Evolutionary conservation across 2,797 vertebrate genomes (phyloP), one percentile per base, ranked within the genome.

Genomic region (Borostomias antarcticus): DNA sequence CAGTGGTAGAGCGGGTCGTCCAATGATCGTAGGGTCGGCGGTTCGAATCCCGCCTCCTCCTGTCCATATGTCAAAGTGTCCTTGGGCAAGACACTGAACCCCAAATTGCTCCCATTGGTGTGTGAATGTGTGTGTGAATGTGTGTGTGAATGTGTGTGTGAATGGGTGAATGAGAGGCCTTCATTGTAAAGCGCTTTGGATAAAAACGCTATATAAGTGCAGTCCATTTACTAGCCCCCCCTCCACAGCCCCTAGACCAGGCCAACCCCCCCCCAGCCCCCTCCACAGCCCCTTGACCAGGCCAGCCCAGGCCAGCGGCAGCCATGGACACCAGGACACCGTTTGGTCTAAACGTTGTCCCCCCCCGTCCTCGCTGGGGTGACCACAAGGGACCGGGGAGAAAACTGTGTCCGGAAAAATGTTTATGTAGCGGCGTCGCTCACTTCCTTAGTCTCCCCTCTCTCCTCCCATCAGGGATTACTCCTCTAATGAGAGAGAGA

Each of bases 341-440:
- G 96, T 97, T 98, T 98, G 96, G 96, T 97, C 94, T 95, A 95
- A n/a, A n/a, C 95, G 92, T 95, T 94, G 94, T 95, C 95, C 94
- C 94, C 96, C 94, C 96, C 94, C 92, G 92, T 96, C 96, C 95
- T 96, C 29, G 84, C 87, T 89, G 86, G 88, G 88, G 87, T 84
- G 83, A 88, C 79, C 83, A 83, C 83, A 85, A 29, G 85, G 86
- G 82, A 94, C 94, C 95, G 93, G 94, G 93, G 94, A 92, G 94
- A 95, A 98, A 98, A 98, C 97, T 96, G 93, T 96, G 96, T 98
- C 96, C 95, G 95, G 96, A 94, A 96, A 96, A 96, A 97, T 98
- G 96, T 98, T 98, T 98, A 97, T 96, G 93, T 95, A 96, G 95
- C 92, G 90, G 81, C 73, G 80, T 81, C 62, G 82, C 86, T 85